Conservation (phyloP, 2,888 invertebrate species). For the Diaphora mendica region DNA sequence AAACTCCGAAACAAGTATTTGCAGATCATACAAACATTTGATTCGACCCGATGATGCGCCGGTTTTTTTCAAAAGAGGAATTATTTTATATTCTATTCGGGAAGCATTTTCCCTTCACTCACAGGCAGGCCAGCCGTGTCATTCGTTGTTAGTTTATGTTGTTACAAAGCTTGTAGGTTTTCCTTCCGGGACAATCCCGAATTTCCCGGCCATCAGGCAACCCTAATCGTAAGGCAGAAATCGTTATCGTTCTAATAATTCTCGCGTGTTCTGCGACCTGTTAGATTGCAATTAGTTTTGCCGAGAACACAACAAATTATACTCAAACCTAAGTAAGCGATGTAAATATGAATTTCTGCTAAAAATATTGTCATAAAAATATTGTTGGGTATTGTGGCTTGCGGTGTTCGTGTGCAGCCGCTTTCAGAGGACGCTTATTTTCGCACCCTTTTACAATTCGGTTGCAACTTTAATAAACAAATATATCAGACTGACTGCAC, state of each 20-base stretch:
- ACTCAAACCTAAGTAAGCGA: neutral
- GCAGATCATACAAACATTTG: too few relatives aligned
- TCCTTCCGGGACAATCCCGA: too few relatives aligned
- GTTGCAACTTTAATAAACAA: constrained; percentile 42
- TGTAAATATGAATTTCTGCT: neutral
- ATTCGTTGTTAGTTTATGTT: too few relatives aligned
- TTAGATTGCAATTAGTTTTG: neutral
- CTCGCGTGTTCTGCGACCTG: neutral
- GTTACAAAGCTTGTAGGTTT: too few relatives aligned
- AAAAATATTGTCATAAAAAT: constrained; percentile 13
- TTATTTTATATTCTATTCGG: too few relatives aligned
- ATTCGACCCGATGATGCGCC: too few relatives aligned
- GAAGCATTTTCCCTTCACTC: too few relatives aligned
- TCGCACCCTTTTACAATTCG: constrained; percentile 44
- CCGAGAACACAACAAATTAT: neutral
- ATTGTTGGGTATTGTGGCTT: constrained; percentile 19
- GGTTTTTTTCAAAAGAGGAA: neutral
- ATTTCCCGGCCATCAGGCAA: too few relatives aligned
- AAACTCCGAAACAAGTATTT: too few relatives aligned
- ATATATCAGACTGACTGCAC: constrained; percentile 44
- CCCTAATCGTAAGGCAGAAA: too few relatives aligned
- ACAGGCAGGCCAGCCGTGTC: too few relatives aligned
- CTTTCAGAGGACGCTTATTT: constrained; percentile 28
- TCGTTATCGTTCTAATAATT: neutral
- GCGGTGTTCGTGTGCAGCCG: constrained; percentile 9